Evolutionary conservation across 2,888 invertebrate species (phyloP).

Genomic region (Amaurobius ferox): DNA sequence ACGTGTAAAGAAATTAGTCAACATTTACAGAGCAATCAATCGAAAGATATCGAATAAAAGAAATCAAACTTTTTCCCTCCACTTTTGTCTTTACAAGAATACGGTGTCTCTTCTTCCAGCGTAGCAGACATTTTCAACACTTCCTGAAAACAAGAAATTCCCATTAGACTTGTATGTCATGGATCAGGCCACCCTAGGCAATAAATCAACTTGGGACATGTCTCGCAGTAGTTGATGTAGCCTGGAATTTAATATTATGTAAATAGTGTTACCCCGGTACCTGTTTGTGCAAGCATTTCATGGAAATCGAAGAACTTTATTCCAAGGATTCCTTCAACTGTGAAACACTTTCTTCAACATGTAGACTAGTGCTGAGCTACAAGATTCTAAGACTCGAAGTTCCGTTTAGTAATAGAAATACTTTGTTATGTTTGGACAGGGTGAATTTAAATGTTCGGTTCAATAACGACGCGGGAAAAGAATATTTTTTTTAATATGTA

Average conservation of each 20-base stretch:
- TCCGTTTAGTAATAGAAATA: too few relatives aligned
- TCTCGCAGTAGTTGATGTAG: neutral
- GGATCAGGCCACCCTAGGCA: neutral
- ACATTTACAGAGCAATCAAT: too few relatives aligned
- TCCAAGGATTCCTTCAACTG: neutral
- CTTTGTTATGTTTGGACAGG: too few relatives aligned
- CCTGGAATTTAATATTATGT: slow-evolving; percentile 7
- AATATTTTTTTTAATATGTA: too few relatives aligned
- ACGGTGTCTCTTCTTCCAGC: neutral
- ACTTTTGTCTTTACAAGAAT: neutral
- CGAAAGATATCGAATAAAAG: too few relatives aligned
- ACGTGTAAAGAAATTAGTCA: too few relatives aligned
- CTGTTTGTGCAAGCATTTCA: neutral
- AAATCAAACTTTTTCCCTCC: neutral
- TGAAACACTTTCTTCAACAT: neutral
- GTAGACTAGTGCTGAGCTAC: neutral
- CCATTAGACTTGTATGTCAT: slow-evolving; percentile 7
- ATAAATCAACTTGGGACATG: neutral
- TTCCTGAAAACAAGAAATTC: neutral
- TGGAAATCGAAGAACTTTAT: neutral
- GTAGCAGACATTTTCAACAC: neutral
- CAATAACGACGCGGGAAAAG: too few relatives aligned
- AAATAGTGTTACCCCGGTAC: neutral
- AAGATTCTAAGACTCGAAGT: neutral
- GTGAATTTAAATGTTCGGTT: too few relatives aligned